Evolutionary conservation across 2,113 vertebrate genomes (phyloP).

Genomic region (Oriolus oriolus): DNA sequence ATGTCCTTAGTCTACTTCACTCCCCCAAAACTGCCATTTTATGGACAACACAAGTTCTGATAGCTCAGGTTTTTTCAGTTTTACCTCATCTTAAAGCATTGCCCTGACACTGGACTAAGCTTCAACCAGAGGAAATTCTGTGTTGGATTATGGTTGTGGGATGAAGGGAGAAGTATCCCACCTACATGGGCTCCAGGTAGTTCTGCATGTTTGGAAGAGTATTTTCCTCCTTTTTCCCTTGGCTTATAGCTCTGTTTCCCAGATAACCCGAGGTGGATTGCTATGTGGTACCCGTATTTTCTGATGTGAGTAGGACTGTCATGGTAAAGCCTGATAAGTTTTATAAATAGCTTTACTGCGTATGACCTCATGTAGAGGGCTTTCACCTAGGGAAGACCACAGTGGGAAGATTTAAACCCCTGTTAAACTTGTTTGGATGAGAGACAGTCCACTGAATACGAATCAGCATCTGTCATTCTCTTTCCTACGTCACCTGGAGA

Average conservation of each 20-base stretch:
- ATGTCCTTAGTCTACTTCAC: background rate
- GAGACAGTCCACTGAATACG: background rate
- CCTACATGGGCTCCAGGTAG: background rate
- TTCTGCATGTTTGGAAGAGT: background rate
- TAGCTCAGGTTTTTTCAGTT: background rate
- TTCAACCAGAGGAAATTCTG: background rate
- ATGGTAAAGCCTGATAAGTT: background rate
- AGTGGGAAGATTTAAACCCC: background rate
- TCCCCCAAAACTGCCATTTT: background rate
- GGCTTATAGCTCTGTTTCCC: background rate
- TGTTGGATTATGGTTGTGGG: background rate
- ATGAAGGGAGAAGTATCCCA: background rate
- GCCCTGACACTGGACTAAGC: background rate
- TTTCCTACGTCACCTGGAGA: slow-evolving; percentile 42
- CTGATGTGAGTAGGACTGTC: background rate
- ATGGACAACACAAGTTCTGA: background rate
- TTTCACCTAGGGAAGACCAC: slow-evolving; percentile 24
- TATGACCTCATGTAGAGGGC: background rate
- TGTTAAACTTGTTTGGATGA: slow-evolving; percentile 15
- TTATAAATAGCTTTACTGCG: background rate
- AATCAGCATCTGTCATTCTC: background rate
- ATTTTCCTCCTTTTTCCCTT: background rate
- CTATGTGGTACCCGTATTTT: background rate
- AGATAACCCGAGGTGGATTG: background rate
- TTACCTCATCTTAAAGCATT: background rate